Evolutionary conservation across 2,797 vertebrate species (phyloP), one percentile per base, ranked within the genome.

Genomic region (Bryconaethiops microstoma): DNA sequence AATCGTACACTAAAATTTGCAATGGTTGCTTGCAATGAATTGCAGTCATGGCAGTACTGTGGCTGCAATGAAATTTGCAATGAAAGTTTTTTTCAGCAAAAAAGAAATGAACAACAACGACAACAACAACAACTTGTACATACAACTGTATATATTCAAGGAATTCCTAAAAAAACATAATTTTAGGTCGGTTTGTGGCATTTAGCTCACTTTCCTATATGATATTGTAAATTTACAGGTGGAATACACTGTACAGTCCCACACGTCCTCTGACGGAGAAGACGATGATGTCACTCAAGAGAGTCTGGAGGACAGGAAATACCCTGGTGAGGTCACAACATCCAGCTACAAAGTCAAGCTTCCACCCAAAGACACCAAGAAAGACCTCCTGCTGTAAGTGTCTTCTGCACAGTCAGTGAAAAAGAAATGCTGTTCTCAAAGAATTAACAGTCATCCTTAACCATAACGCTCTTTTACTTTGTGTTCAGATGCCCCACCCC

Each of bases 311-410:
- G 98, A 99, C 86, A 94, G 96, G 86, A 98, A 95, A 89, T 99
- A 99, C 84, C 98, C 98, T 0, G 97, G 98, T 65, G 98, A 99
- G 88, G 98, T 99, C 88, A 99, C 97, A 45, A 95, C 96, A 88
- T 94, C 91, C 90, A 97, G 95, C 91, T 97, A 96, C 92, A 99
- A 99, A 88, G 93, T 97, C 90, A 98, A 99, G 89, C 96, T 98
- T 88, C 96, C 95, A 89, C 94, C 96, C 86, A 99, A 99, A 95
- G 97, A 99, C 90, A 94, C 92, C 94, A 99, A 98, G 94, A 99
- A 99, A 90, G 98, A 99, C 74, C 86, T 98, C 89, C 95, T 99
- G 77, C 94, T 97, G 98, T 99, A 94, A 97, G 97, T 95, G 39
- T 21, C 21, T 9, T 2, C 17, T 29, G 6, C 17, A 67, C 29